phyloP scores from a whole-genome alignment of 64 coral and sea anemone species.

The Astreopora myriophthalma region DNA sequence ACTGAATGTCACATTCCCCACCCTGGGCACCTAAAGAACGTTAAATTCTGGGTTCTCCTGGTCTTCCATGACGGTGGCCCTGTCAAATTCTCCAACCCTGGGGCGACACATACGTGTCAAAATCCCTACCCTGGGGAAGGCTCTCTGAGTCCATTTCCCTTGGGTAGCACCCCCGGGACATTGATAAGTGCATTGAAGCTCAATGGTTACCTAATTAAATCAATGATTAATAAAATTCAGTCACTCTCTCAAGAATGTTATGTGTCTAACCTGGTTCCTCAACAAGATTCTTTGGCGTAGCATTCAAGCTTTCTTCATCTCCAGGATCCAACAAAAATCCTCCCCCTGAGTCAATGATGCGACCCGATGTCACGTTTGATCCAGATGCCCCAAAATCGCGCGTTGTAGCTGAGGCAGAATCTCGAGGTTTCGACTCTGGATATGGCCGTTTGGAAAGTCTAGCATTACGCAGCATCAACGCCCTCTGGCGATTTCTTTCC shows the following conservation, averaged over 20 bases:
- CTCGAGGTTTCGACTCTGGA: constrained; percentile 21
- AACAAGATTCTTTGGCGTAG: constrained; percentile 75
- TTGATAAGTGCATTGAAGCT: no score
- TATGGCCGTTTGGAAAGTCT: constrained; percentile 87
- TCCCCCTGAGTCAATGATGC: constrained; percentile 84
- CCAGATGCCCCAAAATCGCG: not conserved
- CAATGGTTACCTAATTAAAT: no score
- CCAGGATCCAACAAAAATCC: constrained; percentile 92
- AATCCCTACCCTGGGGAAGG: no score
- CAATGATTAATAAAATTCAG: no score
- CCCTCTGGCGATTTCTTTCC: constrained; percentile 94
- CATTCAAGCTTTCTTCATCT: constrained; percentile 71
- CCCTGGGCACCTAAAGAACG: no score
- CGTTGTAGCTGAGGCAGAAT: not conserved
- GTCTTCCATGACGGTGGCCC: no score
- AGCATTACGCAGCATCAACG: constrained; percentile 85
- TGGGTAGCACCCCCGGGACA: no score
- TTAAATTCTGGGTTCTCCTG: no score
- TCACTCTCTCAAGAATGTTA: not conserved
- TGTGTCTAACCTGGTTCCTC: constrained; percentile 82
- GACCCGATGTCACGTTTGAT: not conserved
- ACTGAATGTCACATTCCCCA: no score
- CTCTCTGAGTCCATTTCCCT: no score
- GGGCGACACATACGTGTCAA: no score
- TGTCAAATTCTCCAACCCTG: no score